A percentile compares a stretch with the other conserved stretches of the same genome.
Conservation (phyloP, 2,113 vertebrate genomes). For the Catharus fuscescens region DNA sequence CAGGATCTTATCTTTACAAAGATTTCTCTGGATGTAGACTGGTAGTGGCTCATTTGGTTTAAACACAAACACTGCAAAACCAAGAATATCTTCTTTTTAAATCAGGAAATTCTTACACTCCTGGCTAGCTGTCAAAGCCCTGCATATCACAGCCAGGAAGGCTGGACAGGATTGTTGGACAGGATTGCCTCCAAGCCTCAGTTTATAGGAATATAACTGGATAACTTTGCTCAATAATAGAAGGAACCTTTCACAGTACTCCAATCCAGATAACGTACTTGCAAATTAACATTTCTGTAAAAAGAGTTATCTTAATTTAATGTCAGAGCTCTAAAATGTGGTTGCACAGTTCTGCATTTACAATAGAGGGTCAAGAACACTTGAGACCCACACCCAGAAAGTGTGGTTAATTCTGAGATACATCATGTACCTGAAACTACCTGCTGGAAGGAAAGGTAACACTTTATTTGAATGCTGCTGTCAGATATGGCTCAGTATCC, state of each 20-base stretch:
- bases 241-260: neutral
- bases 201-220: neutral
- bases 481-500: neutral
- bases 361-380: neutral
- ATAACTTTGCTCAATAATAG: neutral
- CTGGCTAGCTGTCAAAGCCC: neutral
- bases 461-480: neutral
- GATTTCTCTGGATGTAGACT: constrained; percentile 84
- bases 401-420: neutral
- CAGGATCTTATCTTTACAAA: constrained; percentile 82
- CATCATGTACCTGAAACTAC: neutral
- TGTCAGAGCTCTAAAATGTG: neutral
- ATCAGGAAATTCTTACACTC: neutral
- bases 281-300: neutral
- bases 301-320: neutral
- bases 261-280: neutral
- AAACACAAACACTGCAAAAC: constrained; percentile 91
- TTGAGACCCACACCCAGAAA: neutral
- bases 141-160: neutral
- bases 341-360: neutral
- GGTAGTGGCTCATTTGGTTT: constrained; percentile 88
- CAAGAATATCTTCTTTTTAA: neutral
- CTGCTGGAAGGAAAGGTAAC: neutral
- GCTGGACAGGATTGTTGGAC: neutral
- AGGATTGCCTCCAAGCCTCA: neutral